A percentile compares a stretch with the other conserved stretches of the same genome.
phyloP scores from a whole-genome alignment of 2,888 invertebrate species.

The Zelleria hepariella region DNA sequence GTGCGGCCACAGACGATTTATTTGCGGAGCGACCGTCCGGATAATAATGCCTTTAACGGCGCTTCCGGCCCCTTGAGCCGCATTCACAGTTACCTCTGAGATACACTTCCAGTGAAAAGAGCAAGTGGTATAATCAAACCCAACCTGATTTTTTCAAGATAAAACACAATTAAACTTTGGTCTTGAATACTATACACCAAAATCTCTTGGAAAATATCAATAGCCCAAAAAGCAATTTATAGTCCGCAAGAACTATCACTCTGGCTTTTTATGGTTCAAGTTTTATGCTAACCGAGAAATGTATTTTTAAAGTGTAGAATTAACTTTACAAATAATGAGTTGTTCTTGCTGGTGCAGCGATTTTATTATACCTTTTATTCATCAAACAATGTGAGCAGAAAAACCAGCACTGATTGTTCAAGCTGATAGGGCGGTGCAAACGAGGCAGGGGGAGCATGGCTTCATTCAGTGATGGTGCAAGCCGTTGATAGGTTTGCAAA shows the following conservation, averaged over 20 bases:
- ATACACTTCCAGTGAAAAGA: background rate
- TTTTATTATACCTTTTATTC: too few relatives aligned
- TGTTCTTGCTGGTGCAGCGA: too few relatives aligned
- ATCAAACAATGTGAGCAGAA: too few relatives aligned
- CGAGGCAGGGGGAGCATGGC: background rate
- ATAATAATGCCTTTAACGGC: conserved; percentile 66
- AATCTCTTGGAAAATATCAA: too few relatives aligned
- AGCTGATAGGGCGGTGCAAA: background rate
- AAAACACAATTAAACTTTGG: too few relatives aligned
- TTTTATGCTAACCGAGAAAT: too few relatives aligned
- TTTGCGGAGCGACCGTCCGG: conserved; percentile 67
- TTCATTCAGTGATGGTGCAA: background rate
- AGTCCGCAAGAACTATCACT: too few relatives aligned
- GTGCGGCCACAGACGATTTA: conserved; percentile 57
- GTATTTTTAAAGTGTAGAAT: too few relatives aligned
- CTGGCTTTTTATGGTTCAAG: too few relatives aligned
- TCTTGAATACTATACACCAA: too few relatives aligned
- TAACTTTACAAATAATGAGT: too few relatives aligned
- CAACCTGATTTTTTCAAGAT: background rate
- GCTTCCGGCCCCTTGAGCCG: conserved; percentile 40
- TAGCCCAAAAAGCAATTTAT: too few relatives aligned
- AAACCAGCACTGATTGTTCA: background rate
- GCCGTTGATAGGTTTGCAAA: background rate
- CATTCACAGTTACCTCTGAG: conserved; percentile 18
- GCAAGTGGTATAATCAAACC: background rate